Evolutionary conservation across 2,797 vertebrate genomes (phyloP).

Genomic region (Sebastes cheni): DNA sequence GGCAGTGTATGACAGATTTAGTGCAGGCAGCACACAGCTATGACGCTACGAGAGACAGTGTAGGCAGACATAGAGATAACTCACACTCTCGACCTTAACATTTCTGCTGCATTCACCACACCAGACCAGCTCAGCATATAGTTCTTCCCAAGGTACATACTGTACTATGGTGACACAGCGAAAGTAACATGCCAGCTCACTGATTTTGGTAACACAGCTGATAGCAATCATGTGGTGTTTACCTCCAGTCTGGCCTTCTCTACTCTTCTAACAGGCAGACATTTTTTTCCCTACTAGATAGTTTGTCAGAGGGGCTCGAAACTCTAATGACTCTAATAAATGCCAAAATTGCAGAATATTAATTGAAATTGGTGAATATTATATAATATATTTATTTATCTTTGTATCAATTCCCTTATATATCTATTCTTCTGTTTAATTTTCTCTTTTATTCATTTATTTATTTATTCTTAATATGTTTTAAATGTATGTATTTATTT

Average conservation of each 20-base stretch:
- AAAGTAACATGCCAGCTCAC: conserved; percentile 25
- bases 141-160: conserved; percentile 1
- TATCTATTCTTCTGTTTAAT: too few relatives aligned
- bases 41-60: conserved; percentile 10
- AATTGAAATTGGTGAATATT: too few relatives aligned
- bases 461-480: too few relatives aligned
- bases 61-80: conserved; percentile 14
- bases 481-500: too few relatives aligned
- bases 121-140: conserved; percentile 21
- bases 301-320: neutral
- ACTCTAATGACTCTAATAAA: conserved; percentile 1
- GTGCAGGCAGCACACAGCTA: conserved; percentile 13
- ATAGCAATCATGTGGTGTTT: conserved; percentile 15
- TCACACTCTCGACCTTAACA: conserved; percentile 10
- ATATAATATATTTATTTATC: too few relatives aligned
- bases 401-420: too few relatives aligned
- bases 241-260: conserved; percentile 7
- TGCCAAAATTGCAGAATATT: neutral
- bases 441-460: too few relatives aligned
- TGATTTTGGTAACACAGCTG: conserved; percentile 13
- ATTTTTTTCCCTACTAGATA: neutral
- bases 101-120: neutral
- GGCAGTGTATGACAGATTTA: conserved; percentile 10
- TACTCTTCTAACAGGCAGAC: neutral
- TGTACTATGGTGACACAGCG: conserved; percentile 44